These are phyloP conservation scores for Corydoras maculifer DNA, from an alignment of 2,113 vertebrate species.

Conservation along the genomic window DNA sequence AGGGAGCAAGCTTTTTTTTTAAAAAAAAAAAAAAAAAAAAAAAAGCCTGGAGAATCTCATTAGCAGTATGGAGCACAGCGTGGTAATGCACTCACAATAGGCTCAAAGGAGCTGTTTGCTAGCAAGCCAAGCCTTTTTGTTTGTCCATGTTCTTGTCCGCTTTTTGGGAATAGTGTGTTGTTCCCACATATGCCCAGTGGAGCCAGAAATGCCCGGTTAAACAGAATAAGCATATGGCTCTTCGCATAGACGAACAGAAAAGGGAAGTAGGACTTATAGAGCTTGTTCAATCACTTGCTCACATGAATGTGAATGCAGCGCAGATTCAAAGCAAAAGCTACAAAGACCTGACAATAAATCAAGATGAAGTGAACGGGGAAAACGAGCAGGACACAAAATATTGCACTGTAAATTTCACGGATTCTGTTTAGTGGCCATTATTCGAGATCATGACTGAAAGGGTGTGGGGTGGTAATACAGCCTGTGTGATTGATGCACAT, in stretches of 20 bases:
- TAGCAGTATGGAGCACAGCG: slow-evolving; percentile 26
- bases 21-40: slow-evolving; percentile 13
- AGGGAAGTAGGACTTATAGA: slow-evolving; percentile 41
- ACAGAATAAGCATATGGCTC: slow-evolving; percentile 1
- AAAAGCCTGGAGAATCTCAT: slow-evolving; percentile 30
- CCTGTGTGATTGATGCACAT: background rate
- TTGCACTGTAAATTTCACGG: too few relatives aligned
- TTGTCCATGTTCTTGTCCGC: background rate
- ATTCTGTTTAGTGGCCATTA: too few relatives aligned
- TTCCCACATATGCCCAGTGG: slow-evolving; percentile 13
- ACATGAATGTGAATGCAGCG: slow-evolving; percentile 12
- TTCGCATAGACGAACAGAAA: slow-evolving; percentile 51
- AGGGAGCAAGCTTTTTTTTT: background rate
- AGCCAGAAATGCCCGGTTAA: slow-evolving; percentile 6
- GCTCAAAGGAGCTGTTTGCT: slow-evolving; percentile 14
- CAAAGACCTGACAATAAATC: too few relatives aligned
- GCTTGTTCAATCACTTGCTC: slow-evolving; percentile 10
- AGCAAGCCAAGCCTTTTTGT: slow-evolving; percentile 18
- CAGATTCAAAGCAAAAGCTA: too few relatives aligned
- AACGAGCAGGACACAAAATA: too few relatives aligned
- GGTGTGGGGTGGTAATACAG: too few relatives aligned
- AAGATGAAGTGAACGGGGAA: too few relatives aligned
- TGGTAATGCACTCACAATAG: slow-evolving; percentile 21
- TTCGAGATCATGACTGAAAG: too few relatives aligned
- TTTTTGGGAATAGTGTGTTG: slow-evolving; percentile 20